These are phyloP conservation scores for Toxotes lorentzi DNA, from an alignment of 2,797 vertebrate genomes.

Conservation along the genomic window DNA sequence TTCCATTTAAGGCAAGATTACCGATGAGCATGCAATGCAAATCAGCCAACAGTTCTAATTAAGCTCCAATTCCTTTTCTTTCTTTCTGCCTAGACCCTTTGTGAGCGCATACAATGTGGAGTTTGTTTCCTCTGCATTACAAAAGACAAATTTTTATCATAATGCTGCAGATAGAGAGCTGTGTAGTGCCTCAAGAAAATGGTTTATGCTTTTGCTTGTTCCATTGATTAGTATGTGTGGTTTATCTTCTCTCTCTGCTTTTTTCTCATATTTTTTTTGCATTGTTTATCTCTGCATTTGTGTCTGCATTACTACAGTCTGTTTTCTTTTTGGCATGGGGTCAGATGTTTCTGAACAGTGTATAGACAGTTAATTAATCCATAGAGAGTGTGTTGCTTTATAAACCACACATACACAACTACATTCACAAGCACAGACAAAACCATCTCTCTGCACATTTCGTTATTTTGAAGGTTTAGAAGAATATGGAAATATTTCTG, in stretches of 20 bases:
- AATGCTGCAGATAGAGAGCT: constrained; percentile 75
- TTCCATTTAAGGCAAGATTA: constrained; percentile 83
- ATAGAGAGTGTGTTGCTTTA: constrained; percentile 34
- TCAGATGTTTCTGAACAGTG: constrained; percentile 45
- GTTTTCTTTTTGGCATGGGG: constrained; percentile 34
- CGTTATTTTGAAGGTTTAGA: no score
- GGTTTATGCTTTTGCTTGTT: constrained; percentile 53
- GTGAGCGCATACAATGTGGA: constrained; percentile 72
- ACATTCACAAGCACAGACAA: constrained; percentile 14
- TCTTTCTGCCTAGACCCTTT: constrained; percentile 68
- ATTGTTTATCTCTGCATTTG: constrained; percentile 58
- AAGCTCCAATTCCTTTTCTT: constrained; percentile 71
- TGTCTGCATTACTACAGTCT: constrained; percentile 28
- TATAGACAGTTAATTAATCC: constrained; percentile 60
- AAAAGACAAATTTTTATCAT: constrained; percentile 76
- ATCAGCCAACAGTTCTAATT: constrained; percentile 82
- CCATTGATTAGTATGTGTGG: constrained; percentile 60
- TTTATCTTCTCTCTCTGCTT: constrained; percentile 36
- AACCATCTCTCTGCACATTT: neutral
- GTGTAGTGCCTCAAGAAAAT: constrained; percentile 65
- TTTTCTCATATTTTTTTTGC: constrained; percentile 6
- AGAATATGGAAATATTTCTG: no score
- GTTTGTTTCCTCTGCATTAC: constrained; percentile 77
- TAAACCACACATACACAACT: constrained; percentile 1
- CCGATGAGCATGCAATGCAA: constrained; percentile 81